These are phyloP conservation scores for Lepus oiostolus DNA, from an alignment of 2,797 vertebrate genomes.

Conservation along the genomic window DNA sequence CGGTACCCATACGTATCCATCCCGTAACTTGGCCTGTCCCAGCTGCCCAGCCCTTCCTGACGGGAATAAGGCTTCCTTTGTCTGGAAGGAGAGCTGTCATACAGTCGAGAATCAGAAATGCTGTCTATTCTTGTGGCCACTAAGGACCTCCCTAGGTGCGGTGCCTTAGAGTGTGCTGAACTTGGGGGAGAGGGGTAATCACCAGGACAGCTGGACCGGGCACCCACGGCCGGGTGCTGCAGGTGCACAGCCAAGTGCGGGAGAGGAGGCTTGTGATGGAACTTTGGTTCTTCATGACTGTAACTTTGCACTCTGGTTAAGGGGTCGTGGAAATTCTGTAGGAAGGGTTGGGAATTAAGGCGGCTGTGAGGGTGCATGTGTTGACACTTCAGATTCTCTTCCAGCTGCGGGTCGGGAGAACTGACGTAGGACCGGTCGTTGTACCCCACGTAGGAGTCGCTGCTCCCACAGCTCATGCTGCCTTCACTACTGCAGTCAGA, in stretches of 20 bases:
- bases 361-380: conserved; percentile 91
- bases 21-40: conserved; percentile 91
- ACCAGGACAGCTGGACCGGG: conserved; percentile 94
- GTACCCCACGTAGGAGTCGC: conserved; percentile 94
- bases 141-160: conserved; percentile 92
- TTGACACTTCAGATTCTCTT: conserved; percentile 93
- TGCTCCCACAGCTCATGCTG: conserved; percentile 94
- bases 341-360: conserved; percentile 89
- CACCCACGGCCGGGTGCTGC: conserved; percentile 90
- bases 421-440: conserved; percentile 92
- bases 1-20: conserved; percentile 91
- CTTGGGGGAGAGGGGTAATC: conserved; percentile 92
- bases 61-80: conserved; percentile 91
- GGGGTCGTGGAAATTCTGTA: conserved; percentile 92
- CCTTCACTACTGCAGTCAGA: conserved; percentile 98
- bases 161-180: conserved; percentile 87
- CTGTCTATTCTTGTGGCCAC: conserved; percentile 93
- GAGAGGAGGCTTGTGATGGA: conserved; percentile 92
- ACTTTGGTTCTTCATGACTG: conserved; percentile 92
- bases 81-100: conserved; percentile 91
- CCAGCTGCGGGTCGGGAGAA: conserved; percentile 92
- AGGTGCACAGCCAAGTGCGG: conserved; percentile 93
- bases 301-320: conserved; percentile 91
- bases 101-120: conserved; percentile 94
- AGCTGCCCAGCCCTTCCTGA: conserved; percentile 91